Base-by-base conservation (phyloP, 2,888 invertebrate species). In the Aricia artaxerxes region DNA sequence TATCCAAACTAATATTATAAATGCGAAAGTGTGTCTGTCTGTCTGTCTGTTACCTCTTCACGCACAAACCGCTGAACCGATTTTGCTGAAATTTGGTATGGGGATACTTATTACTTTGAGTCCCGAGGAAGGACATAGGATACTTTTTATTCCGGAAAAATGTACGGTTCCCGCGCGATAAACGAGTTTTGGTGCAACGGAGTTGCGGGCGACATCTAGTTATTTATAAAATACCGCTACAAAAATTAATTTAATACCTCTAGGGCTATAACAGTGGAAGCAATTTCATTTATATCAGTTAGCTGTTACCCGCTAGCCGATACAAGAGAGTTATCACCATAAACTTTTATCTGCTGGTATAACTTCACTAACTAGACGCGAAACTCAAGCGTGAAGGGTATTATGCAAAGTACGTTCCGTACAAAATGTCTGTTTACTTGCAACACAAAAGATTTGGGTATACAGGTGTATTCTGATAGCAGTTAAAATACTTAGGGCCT, bases 261-360 rank as follows among this genome's bases (percentile, higher is more conserved):
- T 61, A 9, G 61, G n/a, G 61, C 61, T 61, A 24, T 61, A 24
- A 61, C 61, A 79, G 72, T 79, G 78, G 57, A 73, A 73, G 77
- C 81, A 78, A 81, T 81, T 80, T 77, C 76, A 79, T 80, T 73
- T 79, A 81, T 77, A 80, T 16, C 80, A 77, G 80, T 78, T 72
- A 80, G 79, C 79, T 78, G 77, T 40, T 77, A 69, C 64, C 11
- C 31, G 35, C 31, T 24, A 69, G 69, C 76, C 3, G 16, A 57
- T 57, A 79, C 78, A 79, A 81, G 79, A 80, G 77, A 64, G 78
- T 75, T 79, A 82, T 82, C 72, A 81, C 80, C 81, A 80, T 82
- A 81, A 82, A 82, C 81, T 81, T 81, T 82, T 81, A 82, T 82
- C 81, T 72, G 77, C 79, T 57, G 64, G n/a, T 78, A 82, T 80